Base-by-base conservation (phyloP, 2,888 invertebrate genomes). In the Apeira syringaria region DNA sequence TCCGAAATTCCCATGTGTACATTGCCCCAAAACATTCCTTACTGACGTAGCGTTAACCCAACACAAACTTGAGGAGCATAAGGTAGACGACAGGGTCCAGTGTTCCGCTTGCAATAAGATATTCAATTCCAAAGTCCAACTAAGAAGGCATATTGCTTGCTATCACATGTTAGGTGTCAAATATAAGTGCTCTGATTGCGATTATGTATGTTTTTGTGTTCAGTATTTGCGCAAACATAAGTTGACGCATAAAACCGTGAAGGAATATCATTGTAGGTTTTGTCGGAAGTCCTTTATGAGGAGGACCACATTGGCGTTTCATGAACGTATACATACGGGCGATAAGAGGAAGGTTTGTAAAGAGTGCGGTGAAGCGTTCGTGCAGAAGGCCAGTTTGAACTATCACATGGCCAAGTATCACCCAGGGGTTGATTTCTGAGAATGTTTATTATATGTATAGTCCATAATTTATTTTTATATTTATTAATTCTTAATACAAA, bases 371-470 rank as follows among this genome's bases (percentile, higher is more conserved):
- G 80, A 88, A 40, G 81, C 83, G 28, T 90, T 88, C 40, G 87
- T 86, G 0, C 86, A 88, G 49, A 87, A 87, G 49, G 82, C 87
- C 0, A 87, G 87, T 44, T 53, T 85, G 44, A 87, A 87, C 47
- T 87, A 84, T 48, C 86, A 88, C 22, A 86, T 87, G 87, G 58
- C 72, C 0, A 88, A 85, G 25, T 80, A 84, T 40, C 86, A 88
- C 50, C 86, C 88, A 0, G 79, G 67, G 12, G 80, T 81, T 1
- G 74, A 74, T 17, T 85, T 68, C 59, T 83, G 61, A 54, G n/a
- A n/a, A n/a, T n/a, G n/a, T n/a, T n/a, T n/a, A n/a, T n/a, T n/a
- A n/a, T n/a, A n/a, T n/a, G n/a, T n/a, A n/a, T n/a, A n/a, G n/a
- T n/a, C n/a, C n/a, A n/a, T n/a, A n/a, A n/a, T n/a, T n/a, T n/a